Evolutionary conservation across 2,888 invertebrate genomes (phyloP), one percentile per base, ranked within the genome.

Genomic region (Drosophila kanekoi): DNA sequence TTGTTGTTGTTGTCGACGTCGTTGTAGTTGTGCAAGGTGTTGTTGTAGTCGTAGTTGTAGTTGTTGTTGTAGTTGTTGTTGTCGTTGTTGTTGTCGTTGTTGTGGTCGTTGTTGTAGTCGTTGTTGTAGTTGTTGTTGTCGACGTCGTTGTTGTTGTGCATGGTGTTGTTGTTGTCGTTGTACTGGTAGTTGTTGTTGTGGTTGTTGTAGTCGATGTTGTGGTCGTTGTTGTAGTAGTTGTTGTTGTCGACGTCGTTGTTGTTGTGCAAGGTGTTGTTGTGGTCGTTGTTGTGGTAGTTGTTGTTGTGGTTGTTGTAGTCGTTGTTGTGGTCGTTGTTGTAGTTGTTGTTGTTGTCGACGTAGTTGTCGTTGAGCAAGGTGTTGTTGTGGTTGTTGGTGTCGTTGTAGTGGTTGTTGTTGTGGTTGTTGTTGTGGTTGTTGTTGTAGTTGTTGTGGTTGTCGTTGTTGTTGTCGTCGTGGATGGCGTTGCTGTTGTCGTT

Each of bases 11-110:
- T 54, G 59, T 45, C 0, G 66, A 47, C 1, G 51, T 40, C 3
- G 40, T 51, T 0, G 64, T 52, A 1, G 57, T 14, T 13, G 66
- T 54, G 0, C 20, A 20, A 20, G 60, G 40, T 2, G 65, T 48
- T 8, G 62, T 65, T 10, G 51, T 33, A 0, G 59, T 52, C 3
- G 66, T 40, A 0, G 48, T 32, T 16, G 48, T 33, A 1, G 32
- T 33, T 13, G 18, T 18, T 2, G 40, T 11, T 0, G 54, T 40
- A 20, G 57, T 40, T 1, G 45, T 40, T 1, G 38, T 35, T 1
- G 23, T 18, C 9, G 53, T 4, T 2, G 66, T 52, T 0, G 64
- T 63, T 3, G 49, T 16, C 4, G 63, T 63, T 0, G 56, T 48
- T 0, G 54, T 35, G 0, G 62, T 43, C 1, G 48, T 49, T 0